Conservation (phyloP, 2,113 vertebrate genomes). For the Peromyscus californicus region DNA sequence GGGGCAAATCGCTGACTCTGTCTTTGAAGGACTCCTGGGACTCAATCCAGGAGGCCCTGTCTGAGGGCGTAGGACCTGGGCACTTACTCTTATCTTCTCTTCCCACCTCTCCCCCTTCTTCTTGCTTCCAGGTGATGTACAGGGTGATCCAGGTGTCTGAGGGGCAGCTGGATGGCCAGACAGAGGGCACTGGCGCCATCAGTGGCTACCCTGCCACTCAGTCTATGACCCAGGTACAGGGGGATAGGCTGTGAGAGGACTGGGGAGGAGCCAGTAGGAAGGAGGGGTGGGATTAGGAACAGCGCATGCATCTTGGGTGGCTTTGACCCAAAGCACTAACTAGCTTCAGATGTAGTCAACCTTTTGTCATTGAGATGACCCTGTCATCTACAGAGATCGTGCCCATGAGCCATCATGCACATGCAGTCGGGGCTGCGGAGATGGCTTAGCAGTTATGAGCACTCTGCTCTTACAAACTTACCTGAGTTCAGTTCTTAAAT, state of each 20-base stretch:
- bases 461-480: background rate
- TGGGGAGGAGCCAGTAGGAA: background rate
- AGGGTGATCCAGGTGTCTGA: conserved; percentile 96
- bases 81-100: background rate
- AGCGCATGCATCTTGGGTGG: background rate
- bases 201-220: conserved; percentile 95
- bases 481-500: background rate
- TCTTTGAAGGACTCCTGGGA: background rate
- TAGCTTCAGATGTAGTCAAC: background rate
- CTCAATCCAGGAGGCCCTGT: background rate
- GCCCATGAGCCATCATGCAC: too few relatives aligned
- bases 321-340: background rate
- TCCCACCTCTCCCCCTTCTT: background rate
- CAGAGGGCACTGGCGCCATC: conserved; percentile 93
- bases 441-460: background rate
- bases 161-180: conserved; percentile 94
- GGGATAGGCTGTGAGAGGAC: background rate
- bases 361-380: background rate
- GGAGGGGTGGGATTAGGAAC: background rate
- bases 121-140: conserved; percentile 92
- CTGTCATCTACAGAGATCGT: background rate
- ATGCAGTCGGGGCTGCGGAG: background rate
- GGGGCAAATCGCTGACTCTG: background rate
- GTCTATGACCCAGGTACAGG: conserved; percentile 93
- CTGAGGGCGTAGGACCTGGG: background rate